Percentiles rank a stretch among this genome's conserved stretches.
These are phyloP conservation scores for Schizaphis graminum DNA, from an alignment of 2,888 invertebrate genomes.

Conservation along the genomic window DNA sequence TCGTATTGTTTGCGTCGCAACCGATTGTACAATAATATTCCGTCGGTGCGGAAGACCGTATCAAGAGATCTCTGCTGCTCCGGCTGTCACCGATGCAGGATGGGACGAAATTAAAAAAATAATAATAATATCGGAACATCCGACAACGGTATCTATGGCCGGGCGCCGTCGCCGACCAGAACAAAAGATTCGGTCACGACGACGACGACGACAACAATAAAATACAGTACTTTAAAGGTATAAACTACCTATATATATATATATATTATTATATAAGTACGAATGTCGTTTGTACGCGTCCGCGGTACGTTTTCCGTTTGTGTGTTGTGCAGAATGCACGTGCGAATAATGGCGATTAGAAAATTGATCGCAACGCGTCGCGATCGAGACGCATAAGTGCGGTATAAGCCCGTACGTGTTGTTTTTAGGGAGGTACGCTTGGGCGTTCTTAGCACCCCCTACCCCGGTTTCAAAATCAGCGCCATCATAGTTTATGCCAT, in stretches of 20 bases:
- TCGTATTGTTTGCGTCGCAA: slow-evolving; percentile 6
- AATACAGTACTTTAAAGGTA: not conserved
- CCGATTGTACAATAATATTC: not conserved
- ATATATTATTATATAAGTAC: not conserved
- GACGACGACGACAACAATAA: not conserved
- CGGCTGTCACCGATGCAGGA: not conserved
- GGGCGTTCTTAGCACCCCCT: not conserved
- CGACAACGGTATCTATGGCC: slow-evolving; percentile 50
- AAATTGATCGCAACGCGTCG: not conserved
- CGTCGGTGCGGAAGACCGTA: slow-evolving; percentile 23
- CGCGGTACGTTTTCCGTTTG: not conserved
- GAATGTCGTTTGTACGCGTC: not conserved
- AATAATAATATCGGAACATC: slow-evolving; percentile 30
- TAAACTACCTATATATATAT: not conserved
- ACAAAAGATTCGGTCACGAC: slow-evolving; percentile 29
- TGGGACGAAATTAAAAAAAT: not conserved
- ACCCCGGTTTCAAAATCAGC: not conserved
- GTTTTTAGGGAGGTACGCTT: not conserved
- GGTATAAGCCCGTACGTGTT: not conserved
- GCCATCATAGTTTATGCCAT: not conserved
- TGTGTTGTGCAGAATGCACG: not conserved
- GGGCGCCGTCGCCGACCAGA: not conserved
- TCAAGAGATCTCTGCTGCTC: slow-evolving; percentile 1
- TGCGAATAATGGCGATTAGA: not conserved
- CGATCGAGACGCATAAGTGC: not conserved